phyloP scores from a whole-genome alignment of 2,797 vertebrate species.

The Hypotaenidia okinawae region DNA sequence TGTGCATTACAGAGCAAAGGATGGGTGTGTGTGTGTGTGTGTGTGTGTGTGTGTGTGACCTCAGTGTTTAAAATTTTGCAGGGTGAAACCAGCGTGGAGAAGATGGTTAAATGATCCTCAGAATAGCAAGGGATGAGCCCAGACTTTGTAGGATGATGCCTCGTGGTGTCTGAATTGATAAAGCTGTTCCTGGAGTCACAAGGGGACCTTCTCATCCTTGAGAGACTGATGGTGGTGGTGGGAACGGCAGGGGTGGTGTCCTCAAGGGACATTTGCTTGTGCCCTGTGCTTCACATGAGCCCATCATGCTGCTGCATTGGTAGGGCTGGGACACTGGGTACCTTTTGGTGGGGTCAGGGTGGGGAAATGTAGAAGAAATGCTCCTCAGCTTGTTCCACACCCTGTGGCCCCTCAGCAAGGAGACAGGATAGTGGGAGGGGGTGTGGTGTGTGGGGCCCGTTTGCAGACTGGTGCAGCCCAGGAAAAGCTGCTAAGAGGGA shows the following conservation, averaged over 20 bases:
- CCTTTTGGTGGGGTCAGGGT: accelerated
- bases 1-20: neutral
- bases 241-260: neutral
- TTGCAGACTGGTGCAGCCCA: neutral
- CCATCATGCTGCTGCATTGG: accelerated
- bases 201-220: neutral
- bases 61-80: neutral
- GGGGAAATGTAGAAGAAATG: neutral
- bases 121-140: neutral
- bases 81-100: neutral
- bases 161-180: neutral
- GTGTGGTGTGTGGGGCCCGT: too few species aligned
- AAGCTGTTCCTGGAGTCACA: neutral
- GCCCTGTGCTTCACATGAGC: neutral
- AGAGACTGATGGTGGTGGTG: neutral
- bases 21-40: too few species aligned
- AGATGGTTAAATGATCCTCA: neutral
- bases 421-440: accelerated
- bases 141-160: neutral
- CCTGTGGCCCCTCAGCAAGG: neutral
- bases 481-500: neutral
- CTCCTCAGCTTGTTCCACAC: neutral
- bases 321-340: neutral
- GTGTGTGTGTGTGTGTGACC: too few species aligned
- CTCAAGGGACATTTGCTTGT: neutral